phyloP scores from a whole-genome alignment of 2,113 vertebrate species.

The Canis aureus region DNA sequence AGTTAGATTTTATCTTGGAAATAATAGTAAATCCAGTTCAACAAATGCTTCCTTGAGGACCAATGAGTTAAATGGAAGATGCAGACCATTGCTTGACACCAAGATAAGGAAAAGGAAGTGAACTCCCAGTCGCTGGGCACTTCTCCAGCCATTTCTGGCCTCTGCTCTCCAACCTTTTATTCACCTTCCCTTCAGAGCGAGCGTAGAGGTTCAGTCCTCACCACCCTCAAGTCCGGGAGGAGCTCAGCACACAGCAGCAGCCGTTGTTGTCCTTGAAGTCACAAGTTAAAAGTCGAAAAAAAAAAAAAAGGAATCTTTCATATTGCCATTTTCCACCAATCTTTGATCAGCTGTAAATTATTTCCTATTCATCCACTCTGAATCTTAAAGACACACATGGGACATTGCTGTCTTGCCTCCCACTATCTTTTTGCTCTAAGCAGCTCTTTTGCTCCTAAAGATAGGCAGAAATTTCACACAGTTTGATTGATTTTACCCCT shows the following conservation, averaged over 20 bases:
- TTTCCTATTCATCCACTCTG: not conserved
- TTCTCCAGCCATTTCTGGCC: not conserved
- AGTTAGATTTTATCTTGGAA: conserved; percentile 33
- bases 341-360: not conserved
- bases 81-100: not conserved
- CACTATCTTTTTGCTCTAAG: not conserved
- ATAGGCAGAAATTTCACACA: not conserved
- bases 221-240: not conserved
- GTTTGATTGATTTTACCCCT: not conserved
- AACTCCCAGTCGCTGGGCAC: not conserved
- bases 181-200: not conserved
- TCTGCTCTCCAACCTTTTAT: not conserved
- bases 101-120: not conserved
- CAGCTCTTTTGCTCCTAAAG: not conserved
- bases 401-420: not conserved
- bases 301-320: not conserved
- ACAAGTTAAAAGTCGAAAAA: not conserved
- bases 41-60: not conserved
- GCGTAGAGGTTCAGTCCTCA: not conserved
- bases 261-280: not conserved
- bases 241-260: not conserved
- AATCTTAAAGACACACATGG: not conserved
- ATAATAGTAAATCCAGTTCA: not conserved
- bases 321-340: not conserved
- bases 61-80: not conserved